Percentiles rank a stretch among this genome's conserved stretches.
Evolutionary conservation across 2,113 vertebrate genomes (phyloP).

Genomic region (Festucalex cinctus): DNA sequence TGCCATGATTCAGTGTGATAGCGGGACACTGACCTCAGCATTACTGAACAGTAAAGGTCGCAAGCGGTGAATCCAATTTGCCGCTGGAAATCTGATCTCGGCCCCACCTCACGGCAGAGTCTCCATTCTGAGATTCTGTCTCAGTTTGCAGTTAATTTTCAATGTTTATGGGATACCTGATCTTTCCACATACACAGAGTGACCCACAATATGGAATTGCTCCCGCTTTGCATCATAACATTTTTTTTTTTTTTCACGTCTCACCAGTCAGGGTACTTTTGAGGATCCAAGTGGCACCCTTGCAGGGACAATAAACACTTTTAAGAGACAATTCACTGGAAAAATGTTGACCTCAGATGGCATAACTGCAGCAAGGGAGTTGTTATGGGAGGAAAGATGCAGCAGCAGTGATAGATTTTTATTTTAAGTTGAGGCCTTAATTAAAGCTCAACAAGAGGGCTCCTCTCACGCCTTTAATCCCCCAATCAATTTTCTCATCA

Average conservation of each 20-base stretch:
- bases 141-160: constrained; percentile 25
- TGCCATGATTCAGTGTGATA: constrained; percentile 9
- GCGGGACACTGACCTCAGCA: constrained; percentile 34
- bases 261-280: too few species aligned
- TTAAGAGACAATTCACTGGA: background rate
- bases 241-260: background rate
- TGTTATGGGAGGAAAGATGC: background rate
- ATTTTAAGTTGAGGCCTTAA: constrained; percentile 1
- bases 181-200: background rate
- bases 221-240: background rate
- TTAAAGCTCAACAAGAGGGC: constrained; percentile 3
- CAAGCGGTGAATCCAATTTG: constrained; percentile 11
- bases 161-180: background rate
- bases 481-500: constrained; percentile 9
- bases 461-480: constrained; percentile 7
- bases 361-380: background rate
- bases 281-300: too few species aligned
- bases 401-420: background rate
- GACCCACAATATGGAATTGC: background rate
- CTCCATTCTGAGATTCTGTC: constrained; percentile 14
- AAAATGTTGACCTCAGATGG: background rate
- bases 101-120: background rate
- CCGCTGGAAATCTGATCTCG: constrained; percentile 1
- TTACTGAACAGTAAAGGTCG: constrained; percentile 43
- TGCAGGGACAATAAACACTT: background rate